phyloP scores from a whole-genome alignment of 1,140 invertebrate genomes.

The Dendroctonus ponderosae region DNA sequence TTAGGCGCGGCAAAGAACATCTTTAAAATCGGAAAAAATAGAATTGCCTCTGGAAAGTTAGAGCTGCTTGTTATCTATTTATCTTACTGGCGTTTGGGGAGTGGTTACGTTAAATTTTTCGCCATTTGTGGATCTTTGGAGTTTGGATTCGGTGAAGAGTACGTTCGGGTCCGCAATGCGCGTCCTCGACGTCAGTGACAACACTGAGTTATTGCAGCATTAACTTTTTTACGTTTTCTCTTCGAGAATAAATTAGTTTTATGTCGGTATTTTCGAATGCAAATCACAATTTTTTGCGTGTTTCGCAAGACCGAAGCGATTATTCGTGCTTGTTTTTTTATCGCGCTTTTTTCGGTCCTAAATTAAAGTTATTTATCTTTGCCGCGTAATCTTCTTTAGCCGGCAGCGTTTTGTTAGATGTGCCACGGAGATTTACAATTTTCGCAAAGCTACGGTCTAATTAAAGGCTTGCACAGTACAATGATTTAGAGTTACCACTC shows the following conservation, averaged over 20 bases:
- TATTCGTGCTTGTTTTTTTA: conserved; percentile 19
- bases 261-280: conserved; percentile 30
- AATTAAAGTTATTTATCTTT: conserved; percentile 30
- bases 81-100: conserved; percentile 25
- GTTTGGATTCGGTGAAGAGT: conserved; percentile 14
- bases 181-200: conserved; percentile 1
- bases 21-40: conserved; percentile 34
- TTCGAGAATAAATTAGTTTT: conserved; percentile 32
- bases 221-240: conserved; percentile 29
- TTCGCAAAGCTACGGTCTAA: conserved; percentile 1
- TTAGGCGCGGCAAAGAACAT: conserved; percentile 23
- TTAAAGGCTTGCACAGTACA: not conserved
- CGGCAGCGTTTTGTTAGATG: conserved; percentile 3
- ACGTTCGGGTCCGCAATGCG: conserved; percentile 18
- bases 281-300: conserved; percentile 30
- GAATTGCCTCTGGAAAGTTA: conserved; percentile 21
- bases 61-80: conserved; percentile 34
- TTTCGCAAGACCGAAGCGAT: conserved; percentile 19
- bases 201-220: conserved; percentile 22
- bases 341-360: conserved; percentile 14
- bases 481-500: not conserved
- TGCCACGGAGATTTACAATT: not conserved
- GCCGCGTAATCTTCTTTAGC: conserved; percentile 11
- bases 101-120: conserved; percentile 25
- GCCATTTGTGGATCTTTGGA: conserved; percentile 25